Conservation (phyloP, 2,797 vertebrate species). For the Muscicapa comitata region DNA sequence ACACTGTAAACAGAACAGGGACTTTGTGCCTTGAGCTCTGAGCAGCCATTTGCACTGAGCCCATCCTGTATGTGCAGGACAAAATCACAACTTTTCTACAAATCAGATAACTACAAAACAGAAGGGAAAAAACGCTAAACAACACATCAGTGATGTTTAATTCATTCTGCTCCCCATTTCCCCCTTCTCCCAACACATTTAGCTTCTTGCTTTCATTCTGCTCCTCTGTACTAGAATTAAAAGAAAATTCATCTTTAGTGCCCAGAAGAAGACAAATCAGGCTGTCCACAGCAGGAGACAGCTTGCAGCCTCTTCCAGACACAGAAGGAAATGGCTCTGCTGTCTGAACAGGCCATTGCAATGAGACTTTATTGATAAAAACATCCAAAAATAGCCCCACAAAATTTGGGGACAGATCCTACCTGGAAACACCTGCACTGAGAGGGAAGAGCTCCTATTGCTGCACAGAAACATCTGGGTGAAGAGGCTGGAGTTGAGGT, state of each 20-base stretch:
- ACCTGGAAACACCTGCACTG: not conserved
- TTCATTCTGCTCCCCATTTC: not conserved
- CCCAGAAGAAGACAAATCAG: not conserved
- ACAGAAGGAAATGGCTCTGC: conserved; percentile 41
- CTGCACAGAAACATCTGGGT: not conserved
- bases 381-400: not conserved
- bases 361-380: conserved; percentile 47
- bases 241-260: not conserved
- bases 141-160: not conserved
- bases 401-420: not conserved
- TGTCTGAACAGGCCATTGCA: conserved; percentile 37
- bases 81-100: not conserved
- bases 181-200: not conserved
- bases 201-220: not conserved
- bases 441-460: not conserved
- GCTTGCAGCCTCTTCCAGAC: conserved; percentile 37
- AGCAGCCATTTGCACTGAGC: not conserved
- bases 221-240: not conserved
- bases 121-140: accelerated
- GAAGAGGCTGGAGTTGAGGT: not conserved
- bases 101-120: accelerated
- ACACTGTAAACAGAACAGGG: not conserved
- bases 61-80: accelerated
- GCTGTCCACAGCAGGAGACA: conserved; percentile 6
- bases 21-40: not conserved